These are phyloP conservation scores for Aspiorhynchus laticeps DNA, from an alignment of 2,113 vertebrate species.

Conservation along the genomic window DNA sequence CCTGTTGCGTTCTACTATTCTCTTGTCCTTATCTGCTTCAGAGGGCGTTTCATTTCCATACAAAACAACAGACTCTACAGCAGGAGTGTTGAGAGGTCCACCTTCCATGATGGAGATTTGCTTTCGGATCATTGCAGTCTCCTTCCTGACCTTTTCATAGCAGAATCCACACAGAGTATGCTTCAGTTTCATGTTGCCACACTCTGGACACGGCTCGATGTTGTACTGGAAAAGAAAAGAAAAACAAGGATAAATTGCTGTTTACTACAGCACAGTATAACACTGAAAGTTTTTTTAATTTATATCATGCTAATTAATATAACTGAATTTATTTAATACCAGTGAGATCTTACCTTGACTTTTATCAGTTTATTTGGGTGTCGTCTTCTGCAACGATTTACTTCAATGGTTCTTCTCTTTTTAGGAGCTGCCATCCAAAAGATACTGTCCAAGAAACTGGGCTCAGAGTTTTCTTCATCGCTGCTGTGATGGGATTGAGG, in stretches of 20 bases:
- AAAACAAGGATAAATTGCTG: slow-evolving; percentile 35
- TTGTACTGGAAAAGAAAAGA: slow-evolving; percentile 76
- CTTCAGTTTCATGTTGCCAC: slow-evolving; percentile 92
- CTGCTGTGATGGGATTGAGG: slow-evolving; percentile 52
- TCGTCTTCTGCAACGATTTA: slow-evolving; percentile 90
- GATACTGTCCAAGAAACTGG: slow-evolving; percentile 74
- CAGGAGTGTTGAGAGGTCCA: slow-evolving; percentile 80
- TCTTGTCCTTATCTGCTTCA: slow-evolving; percentile 81
- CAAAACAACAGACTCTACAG: slow-evolving; percentile 82
- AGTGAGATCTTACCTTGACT: slow-evolving; percentile 79
- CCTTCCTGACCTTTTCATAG: slow-evolving; percentile 84
- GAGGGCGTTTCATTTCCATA: slow-evolving; percentile 83
- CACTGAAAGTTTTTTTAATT: background rate
- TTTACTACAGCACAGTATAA: background rate
- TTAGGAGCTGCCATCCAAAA: slow-evolving; percentile 97
- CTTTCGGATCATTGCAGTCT: slow-evolving; percentile 80
- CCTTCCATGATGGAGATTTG: slow-evolving; percentile 85
- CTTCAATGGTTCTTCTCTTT: slow-evolving; percentile 88
- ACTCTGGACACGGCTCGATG: slow-evolving; percentile 88
- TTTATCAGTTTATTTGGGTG: slow-evolving; percentile 79
- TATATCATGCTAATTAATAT: background rate
- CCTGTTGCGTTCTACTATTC: slow-evolving; percentile 84
- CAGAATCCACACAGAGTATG: slow-evolving; percentile 90
- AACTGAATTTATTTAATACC: background rate
- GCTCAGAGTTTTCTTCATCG: slow-evolving; percentile 24